These are phyloP conservation scores for Cataglyphis albicans DNA, from an alignment of 2,888 invertebrate genomes.

Conservation along the genomic window DNA sequence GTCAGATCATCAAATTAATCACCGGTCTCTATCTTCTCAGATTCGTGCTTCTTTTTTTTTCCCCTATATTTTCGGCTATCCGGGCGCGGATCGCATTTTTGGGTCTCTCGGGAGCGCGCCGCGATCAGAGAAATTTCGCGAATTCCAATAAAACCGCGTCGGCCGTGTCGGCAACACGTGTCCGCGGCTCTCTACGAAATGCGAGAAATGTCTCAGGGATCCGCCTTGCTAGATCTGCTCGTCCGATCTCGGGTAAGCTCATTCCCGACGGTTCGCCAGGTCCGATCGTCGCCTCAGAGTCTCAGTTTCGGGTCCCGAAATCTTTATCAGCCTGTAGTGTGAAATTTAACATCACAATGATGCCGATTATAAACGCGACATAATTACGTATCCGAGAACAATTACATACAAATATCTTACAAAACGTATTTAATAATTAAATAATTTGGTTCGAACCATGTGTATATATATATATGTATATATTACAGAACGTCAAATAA, in stretches of 20 bases:
- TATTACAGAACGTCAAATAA: not conserved
- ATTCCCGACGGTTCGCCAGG: constrained; percentile 38
- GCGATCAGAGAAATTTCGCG: constrained; percentile 80
- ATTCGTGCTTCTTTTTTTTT: not conserved
- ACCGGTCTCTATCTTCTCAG: constrained; percentile 32
- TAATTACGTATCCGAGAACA: not conserved
- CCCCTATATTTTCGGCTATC: constrained; percentile 25
- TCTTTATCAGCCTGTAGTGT: constrained; percentile 34
- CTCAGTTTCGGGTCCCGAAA: constrained; percentile 29
- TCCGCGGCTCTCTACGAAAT: constrained; percentile 79
- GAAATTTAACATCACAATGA: constrained; percentile 23
- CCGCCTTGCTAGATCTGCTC: constrained; percentile 74
- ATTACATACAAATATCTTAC: not conserved
- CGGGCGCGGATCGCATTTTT: constrained; percentile 66
- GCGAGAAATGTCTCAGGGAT: constrained; percentile 80
- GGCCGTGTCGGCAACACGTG: constrained; percentile 83
- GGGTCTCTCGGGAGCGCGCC: constrained; percentile 59
- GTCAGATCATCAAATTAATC: constrained; percentile 55
- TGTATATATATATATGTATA: not conserved
- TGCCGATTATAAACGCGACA: not conserved
- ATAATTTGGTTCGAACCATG: not conserved
- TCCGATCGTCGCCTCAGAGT: constrained; percentile 41
- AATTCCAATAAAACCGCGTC: constrained; percentile 82
- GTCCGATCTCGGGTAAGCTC: constrained; percentile 76
- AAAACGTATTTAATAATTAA: not conserved